phyloP scores from a whole-genome alignment of 2,888 invertebrate genomes.

The Scaptomyza caliginosa region DNA sequence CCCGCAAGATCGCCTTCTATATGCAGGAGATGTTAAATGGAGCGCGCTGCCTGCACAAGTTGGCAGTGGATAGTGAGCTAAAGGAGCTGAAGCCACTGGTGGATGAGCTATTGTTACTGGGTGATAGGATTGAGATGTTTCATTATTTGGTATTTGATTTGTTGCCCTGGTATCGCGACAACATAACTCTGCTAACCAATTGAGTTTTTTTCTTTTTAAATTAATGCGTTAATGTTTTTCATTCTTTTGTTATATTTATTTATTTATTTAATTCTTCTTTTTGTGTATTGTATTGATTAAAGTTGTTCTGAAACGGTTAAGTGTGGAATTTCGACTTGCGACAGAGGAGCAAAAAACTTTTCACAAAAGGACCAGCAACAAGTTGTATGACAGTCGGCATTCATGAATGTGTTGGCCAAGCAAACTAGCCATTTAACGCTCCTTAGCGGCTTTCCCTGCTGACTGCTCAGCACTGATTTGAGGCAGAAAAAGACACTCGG shows the following conservation, averaged over 20 bases:
- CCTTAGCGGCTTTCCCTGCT: conserved; percentile 8
- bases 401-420: too few relatives aligned
- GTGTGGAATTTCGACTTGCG: too few relatives aligned
- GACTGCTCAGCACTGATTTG: not conserved
- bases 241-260: not conserved
- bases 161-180: conserved; percentile 39
- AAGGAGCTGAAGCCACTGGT: conserved; percentile 7
- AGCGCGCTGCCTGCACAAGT: conserved; percentile 19
- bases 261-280: too few relatives aligned
- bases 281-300: not conserved
- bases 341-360: too few relatives aligned
- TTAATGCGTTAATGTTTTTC: not conserved
- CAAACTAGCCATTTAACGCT: too few relatives aligned
- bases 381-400: conserved; percentile 52
- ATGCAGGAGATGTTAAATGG: not conserved
- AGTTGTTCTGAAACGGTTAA: too few relatives aligned
- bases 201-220: not conserved
- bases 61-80: not conserved
- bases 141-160: conserved; percentile 38
- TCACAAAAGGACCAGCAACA: conserved; percentile 15
- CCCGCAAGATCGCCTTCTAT: not conserved
- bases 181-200: conserved; percentile 20
- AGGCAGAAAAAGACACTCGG: conserved; percentile 20
- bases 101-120: conserved; percentile 11
- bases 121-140: conserved; percentile 30